Conservation (phyloP, 2,113 vertebrate genomes). For the Actenoides hombroni region DNA sequence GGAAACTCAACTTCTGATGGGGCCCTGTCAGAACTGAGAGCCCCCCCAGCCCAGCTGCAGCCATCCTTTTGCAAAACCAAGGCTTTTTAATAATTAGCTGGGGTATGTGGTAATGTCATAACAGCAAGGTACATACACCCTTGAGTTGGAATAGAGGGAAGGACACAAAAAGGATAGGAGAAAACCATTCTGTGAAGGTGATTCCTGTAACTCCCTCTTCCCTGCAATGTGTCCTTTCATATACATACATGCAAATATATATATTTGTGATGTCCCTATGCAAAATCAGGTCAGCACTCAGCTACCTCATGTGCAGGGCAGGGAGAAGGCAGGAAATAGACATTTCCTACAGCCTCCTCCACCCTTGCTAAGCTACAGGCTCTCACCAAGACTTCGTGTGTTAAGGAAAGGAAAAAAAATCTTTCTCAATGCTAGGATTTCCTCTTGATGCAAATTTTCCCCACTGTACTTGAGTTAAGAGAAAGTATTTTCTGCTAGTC, state of each 20-base stretch:
- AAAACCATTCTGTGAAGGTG: fast-evolving
- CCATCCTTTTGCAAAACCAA: neutral
- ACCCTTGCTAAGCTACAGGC: neutral
- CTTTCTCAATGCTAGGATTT: neutral
- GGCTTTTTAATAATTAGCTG: neutral
- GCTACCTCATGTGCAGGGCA: fast-evolving
- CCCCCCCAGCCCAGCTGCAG: neutral
- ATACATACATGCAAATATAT: too few relatives aligned
- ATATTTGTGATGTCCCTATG: fast-evolving
- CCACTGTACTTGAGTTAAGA: fast-evolving
- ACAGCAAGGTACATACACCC: fast-evolving
- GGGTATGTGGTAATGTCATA: fast-evolving
- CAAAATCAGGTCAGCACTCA: neutral
- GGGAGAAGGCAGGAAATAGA: neutral
- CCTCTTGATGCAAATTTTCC: neutral
- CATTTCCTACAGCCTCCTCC: neutral
- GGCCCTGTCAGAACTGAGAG: neutral
- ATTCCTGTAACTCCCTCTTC: neutral
- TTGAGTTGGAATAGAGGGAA: neutral
- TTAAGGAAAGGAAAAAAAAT: neutral
- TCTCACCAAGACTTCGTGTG: neutral
- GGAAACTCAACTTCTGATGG: neutral
- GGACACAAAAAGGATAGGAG: neutral
- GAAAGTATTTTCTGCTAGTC: neutral
- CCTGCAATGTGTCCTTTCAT: fast-evolving